These are phyloP conservation scores for Xiphophorus hellerii DNA, from an alignment of 2,113 vertebrate genomes.

Conservation along the genomic window DNA sequence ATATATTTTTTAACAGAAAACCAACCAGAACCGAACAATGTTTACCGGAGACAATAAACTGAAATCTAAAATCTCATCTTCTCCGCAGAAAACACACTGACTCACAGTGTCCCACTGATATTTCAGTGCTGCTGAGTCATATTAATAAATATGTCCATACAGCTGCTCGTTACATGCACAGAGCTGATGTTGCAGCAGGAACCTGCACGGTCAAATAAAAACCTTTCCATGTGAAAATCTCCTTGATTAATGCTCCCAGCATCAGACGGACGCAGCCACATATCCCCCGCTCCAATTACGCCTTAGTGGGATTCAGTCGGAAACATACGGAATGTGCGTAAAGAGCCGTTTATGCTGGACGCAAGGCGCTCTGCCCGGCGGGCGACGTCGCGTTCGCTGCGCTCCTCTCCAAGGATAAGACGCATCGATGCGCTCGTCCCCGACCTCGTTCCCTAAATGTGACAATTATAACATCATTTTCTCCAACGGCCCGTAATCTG, in stretches of 20 bases:
- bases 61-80: background rate
- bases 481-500: slow-evolving; percentile 39
- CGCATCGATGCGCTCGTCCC: slow-evolving; percentile 65
- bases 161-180: slow-evolving; percentile 21
- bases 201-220: background rate
- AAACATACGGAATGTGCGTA: slow-evolving; percentile 77
- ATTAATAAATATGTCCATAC: slow-evolving; percentile 49
- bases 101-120: slow-evolving; percentile 30
- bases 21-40: slow-evolving; percentile 6
- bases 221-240: background rate
- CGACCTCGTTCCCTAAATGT: slow-evolving; percentile 54
- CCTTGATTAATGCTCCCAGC: background rate
- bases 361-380: slow-evolving; percentile 73
- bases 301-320: slow-evolving; percentile 65
- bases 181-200: slow-evolving; percentile 12
- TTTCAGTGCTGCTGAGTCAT: slow-evolving; percentile 64
- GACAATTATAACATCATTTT: slow-evolving; percentile 52
- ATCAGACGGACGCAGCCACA: slow-evolving; percentile 34
- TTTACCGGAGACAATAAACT: slow-evolving; percentile 17
- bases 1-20: background rate
- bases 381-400: slow-evolving; percentile 74
- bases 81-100: slow-evolving; percentile 15
- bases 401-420: slow-evolving; percentile 70
- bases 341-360: slow-evolving; percentile 69
- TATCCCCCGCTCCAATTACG: slow-evolving; percentile 24